These are phyloP conservation scores for Austrofundulus limnaeus DNA, from an alignment of 2,113 vertebrate genomes.

Conservation along the genomic window DNA sequence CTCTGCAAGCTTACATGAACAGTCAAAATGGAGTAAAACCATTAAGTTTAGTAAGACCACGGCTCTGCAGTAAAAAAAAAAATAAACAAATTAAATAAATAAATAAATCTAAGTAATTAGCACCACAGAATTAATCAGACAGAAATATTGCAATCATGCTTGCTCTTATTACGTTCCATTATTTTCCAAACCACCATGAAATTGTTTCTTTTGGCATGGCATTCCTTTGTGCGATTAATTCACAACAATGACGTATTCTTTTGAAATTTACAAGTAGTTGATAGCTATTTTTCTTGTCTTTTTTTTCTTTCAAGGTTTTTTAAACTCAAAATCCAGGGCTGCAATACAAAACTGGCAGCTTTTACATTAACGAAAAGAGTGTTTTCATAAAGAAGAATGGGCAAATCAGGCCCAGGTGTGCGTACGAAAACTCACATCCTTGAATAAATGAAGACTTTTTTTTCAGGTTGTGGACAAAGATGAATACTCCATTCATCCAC, in stretches of 20 bases:
- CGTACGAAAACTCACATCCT: constrained; percentile 10
- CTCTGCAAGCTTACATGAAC: constrained; percentile 23
- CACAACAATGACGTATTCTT: constrained; percentile 42
- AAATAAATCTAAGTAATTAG: constrained; percentile 65
- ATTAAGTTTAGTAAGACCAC: too few relatives aligned
- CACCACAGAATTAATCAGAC: constrained; percentile 71
- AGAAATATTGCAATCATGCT: constrained; percentile 72
- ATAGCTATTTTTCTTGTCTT: constrained; percentile 17
- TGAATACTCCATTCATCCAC: constrained; percentile 2
- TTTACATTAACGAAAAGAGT: neutral
- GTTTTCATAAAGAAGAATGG: neutral
- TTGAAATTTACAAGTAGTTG: constrained; percentile 22
- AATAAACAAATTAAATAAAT: too few relatives aligned
- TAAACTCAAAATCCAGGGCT: neutral
- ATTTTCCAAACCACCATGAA: constrained; percentile 66
- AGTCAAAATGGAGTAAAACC: constrained; percentile 55
- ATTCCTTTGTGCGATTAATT: constrained; percentile 35
- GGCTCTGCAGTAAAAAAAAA: constrained; percentile 31
- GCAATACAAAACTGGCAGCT: neutral
- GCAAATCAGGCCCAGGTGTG: constrained; percentile 9
- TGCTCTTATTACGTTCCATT: constrained; percentile 71
- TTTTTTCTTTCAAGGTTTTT: too few relatives aligned
- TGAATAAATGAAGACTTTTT: constrained; percentile 13
- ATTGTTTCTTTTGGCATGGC: constrained; percentile 48
- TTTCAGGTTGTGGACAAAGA: constrained; percentile 10